phyloP scores from a whole-genome alignment of 2,113 vertebrate species.

The Sinocyclocheilus maitianheensis region DNA sequence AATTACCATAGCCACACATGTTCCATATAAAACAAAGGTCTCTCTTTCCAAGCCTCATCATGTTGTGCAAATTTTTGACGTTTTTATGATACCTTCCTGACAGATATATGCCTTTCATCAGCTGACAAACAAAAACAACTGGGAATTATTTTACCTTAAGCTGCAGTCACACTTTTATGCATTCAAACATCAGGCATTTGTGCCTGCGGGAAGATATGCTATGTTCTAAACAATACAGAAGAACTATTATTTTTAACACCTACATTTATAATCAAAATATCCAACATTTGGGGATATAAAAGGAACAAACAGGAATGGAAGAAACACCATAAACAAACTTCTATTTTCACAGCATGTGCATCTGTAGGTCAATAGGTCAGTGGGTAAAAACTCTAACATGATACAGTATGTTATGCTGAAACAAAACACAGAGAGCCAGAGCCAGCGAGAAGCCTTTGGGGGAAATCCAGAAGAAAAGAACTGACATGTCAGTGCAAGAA shows the following conservation, averaged over 20 bases:
- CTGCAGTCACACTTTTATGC: background rate
- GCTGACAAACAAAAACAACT: conserved; percentile 9
- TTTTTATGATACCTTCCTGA: conserved; percentile 34
- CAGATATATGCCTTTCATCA: conserved; percentile 36
- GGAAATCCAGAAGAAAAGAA: conserved; percentile 15
- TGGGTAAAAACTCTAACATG: conserved; percentile 13
- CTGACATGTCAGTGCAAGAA: conserved; percentile 37
- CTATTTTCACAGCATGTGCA: background rate
- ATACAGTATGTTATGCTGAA: conserved; percentile 1
- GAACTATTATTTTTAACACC: background rate
- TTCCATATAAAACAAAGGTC: conserved; percentile 27
- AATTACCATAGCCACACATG: background rate
- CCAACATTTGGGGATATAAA: background rate
- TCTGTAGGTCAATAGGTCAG: conserved; percentile 3
- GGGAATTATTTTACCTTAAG: conserved; percentile 28
- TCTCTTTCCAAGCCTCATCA: conserved; percentile 5
- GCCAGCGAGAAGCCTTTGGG: background rate
- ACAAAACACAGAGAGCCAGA: background rate
- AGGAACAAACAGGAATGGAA: background rate
- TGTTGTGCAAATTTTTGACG: background rate
- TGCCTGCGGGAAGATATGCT: background rate
- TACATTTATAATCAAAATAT: background rate
- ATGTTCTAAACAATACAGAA: background rate
- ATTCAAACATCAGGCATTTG: background rate
- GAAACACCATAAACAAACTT: background rate